Evolutionary conservation across 2,797 vertebrate genomes (phyloP).

Genomic region (Malacoraja senta): DNA sequence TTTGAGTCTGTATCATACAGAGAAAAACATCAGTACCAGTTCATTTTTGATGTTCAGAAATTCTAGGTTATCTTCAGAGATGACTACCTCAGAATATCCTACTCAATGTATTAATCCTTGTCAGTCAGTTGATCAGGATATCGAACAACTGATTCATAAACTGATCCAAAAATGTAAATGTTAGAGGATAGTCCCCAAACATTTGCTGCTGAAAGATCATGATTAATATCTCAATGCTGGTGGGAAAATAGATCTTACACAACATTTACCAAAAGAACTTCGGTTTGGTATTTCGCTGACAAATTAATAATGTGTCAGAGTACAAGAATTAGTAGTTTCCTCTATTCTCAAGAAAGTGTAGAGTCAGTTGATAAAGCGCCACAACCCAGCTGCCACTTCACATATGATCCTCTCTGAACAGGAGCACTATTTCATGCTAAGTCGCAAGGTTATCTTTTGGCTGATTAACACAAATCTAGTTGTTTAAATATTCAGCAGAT

Average conservation of each 20-base stretch:
- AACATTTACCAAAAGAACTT: neutral
- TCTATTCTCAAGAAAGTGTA: neutral
- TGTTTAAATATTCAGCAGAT: neutral
- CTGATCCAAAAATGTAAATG: neutral
- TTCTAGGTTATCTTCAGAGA: neutral
- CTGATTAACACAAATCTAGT: neutral
- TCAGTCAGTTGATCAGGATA: neutral
- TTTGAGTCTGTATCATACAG: neutral
- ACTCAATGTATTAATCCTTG: neutral
- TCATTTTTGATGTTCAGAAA: neutral
- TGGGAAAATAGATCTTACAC: neutral
- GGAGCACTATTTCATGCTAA: neutral
- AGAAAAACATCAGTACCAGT: neutral
- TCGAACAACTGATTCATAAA: neutral
- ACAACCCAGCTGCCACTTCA: neutral
- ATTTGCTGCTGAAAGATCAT: neutral
- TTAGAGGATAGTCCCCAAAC: neutral
- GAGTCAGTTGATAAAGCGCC: neutral
- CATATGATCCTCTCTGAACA: neutral
- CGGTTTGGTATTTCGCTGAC: neutral
- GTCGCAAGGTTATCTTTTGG: neutral
- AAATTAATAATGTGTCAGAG: constrained; percentile 6
- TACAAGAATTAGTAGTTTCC: neutral
- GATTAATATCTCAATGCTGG: neutral
- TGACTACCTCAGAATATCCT: neutral